Evolutionary conservation across 2,888 invertebrate species (phyloP).

Genomic region (Polia nebulosa): DNA sequence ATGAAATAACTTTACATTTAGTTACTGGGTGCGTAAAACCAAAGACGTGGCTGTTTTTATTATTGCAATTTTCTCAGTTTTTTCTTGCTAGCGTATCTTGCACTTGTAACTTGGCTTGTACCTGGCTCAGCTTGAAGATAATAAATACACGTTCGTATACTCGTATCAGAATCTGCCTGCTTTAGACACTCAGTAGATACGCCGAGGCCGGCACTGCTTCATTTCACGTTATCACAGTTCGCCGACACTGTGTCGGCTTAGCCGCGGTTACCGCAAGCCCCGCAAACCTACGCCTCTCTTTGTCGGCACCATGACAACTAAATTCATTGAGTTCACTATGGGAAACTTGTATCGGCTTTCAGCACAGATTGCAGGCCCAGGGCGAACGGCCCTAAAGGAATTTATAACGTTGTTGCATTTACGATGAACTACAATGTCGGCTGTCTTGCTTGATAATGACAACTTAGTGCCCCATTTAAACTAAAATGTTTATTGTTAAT

Average conservation of each 20-base stretch:
- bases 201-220: conserved; percentile 41
- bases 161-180: conserved; percentile 47
- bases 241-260: conserved; percentile 33
- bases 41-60: neutral
- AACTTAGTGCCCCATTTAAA: conserved; percentile 47
- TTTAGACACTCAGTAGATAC: conserved; percentile 50
- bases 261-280: conserved; percentile 68
- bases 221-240: conserved; percentile 56
- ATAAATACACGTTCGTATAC: conserved; percentile 44
- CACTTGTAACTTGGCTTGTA: conserved; percentile 32
- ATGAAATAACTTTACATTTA: neutral
- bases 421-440: conserved; percentile 49
- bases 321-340: conserved; percentile 72
- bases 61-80: conserved; percentile 3
- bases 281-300: conserved; percentile 70
- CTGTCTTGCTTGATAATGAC: conserved; percentile 44
- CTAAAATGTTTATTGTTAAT: conserved; percentile 34
- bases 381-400: conserved; percentile 68
- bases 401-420: conserved; percentile 66
- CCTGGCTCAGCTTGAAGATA: conserved; percentile 27
- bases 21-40: neutral
- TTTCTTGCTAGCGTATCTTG: conserved; percentile 16
- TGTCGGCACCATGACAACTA: conserved; percentile 77
- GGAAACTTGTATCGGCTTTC: conserved; percentile 61
- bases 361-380: conserved; percentile 61